Conservation (phyloP, 2,113 vertebrate genomes). For the Laterallus jamaicensis region DNA sequence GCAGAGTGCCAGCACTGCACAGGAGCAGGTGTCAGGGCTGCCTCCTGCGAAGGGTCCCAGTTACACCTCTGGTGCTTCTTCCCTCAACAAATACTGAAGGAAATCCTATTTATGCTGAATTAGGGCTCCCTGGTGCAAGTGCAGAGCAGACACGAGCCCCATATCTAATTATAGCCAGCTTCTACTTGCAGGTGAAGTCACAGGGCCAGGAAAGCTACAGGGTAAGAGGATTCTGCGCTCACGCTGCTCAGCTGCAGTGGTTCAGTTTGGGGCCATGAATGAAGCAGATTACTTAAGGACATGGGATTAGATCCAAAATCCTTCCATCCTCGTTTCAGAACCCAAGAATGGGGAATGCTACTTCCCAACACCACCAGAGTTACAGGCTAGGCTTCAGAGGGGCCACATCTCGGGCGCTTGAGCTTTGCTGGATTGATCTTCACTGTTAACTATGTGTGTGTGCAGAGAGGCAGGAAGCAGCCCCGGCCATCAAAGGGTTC, state of each 20-base stretch:
- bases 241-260: not conserved
- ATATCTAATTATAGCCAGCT: not conserved
- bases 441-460: accelerated
- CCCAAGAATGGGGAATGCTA: accelerated
- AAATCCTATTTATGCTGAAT: not conserved
- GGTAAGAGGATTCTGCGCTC: constrained; percentile 24
- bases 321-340: not conserved
- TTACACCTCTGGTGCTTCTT: not conserved
- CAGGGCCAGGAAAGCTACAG: not conserved
- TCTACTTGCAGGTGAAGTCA: constrained; percentile 32
- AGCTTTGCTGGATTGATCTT: not conserved
- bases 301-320: not conserved
- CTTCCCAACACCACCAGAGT: not conserved
- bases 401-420: accelerated
- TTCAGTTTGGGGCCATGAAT: not conserved
- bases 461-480: not conserved
- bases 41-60: not conserved
- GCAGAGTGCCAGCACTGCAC: accelerated
- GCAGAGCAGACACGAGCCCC: not conserved
- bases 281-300: not conserved
- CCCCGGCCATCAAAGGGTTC: not conserved
- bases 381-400: not conserved
- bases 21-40: not conserved
- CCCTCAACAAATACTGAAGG: accelerated
- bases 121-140: not conserved